Percentiles rank a stretch among this genome's conserved stretches.
Evolutionary conservation across 2,888 invertebrate genomes (phyloP).

Genomic region (Oeneis ivallda): DNA sequence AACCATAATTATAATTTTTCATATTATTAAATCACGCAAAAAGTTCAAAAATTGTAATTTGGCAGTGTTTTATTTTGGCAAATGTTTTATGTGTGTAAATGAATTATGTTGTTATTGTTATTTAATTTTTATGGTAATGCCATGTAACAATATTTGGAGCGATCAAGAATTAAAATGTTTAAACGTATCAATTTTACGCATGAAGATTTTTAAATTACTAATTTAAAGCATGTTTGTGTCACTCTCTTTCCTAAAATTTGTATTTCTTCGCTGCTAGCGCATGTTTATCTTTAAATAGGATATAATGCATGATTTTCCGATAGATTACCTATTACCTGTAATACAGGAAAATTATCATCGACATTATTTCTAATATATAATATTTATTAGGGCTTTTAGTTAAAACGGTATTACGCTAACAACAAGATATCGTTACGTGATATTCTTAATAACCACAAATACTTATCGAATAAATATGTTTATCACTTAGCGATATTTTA

Average conservation of each 20-base stretch:
- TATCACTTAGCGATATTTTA: constrained; percentile 17
- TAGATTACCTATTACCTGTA: background rate
- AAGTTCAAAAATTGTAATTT: constrained; percentile 38
- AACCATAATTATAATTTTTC: constrained; percentile 1
- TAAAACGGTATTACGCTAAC: background rate
- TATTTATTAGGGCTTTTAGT: background rate
- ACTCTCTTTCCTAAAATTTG: constrained; percentile 2
- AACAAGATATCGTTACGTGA: constrained; percentile 16
- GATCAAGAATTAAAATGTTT: constrained; percentile 59
- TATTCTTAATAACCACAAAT: background rate
- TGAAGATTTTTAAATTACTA: constrained; percentile 38
- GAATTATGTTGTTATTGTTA: constrained; percentile 23
- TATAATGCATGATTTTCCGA: constrained; percentile 22
- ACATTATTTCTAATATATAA: background rate
- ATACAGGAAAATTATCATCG: background rate
- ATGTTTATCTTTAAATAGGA: constrained; percentile 21
- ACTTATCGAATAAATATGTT: background rate
- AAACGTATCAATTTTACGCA: constrained; percentile 47
- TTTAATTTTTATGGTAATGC: constrained; percentile 40
- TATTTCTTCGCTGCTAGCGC: constrained; percentile 15
- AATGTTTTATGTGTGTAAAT: constrained; percentile 27
- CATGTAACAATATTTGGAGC: constrained; percentile 66
- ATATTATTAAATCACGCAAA: constrained; percentile 27
- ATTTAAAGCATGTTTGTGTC: constrained; percentile 31
- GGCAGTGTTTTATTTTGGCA: constrained; percentile 42